Evolutionary conservation across 1,140 invertebrate species (phyloP).

Genomic region (Berghia stephanieae): DNA sequence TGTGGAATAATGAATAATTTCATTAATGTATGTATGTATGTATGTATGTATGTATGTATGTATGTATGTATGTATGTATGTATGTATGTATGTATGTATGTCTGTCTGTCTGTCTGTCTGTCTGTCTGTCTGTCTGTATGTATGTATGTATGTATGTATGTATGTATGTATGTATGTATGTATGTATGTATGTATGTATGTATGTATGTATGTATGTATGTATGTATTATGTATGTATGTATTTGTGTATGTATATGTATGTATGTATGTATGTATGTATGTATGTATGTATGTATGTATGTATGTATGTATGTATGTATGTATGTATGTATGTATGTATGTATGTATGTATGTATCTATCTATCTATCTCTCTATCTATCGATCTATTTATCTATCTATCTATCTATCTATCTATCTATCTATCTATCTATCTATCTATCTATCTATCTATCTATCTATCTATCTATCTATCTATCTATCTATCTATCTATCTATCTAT

Average conservation of each 20-base stretch:
- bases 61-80: constrained; percentile 16
- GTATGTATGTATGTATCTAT: constrained; percentile 12
- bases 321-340: background rate
- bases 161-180: background rate
- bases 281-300: constrained; percentile 17
- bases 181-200: background rate
- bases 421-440: background rate
- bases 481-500: background rate
- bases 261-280: constrained; percentile 9
- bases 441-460: background rate
- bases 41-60: constrained; percentile 14
- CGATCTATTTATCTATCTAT: too few species aligned
- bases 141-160: background rate
- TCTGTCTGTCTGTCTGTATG: too few species aligned
- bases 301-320: background rate
- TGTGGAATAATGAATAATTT: too few species aligned
- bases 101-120: too few species aligned
- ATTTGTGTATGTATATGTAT: background rate
- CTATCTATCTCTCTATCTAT: too few species aligned
- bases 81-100: background rate
- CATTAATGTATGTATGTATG: background rate
- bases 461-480: background rate
- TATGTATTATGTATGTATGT: background rate
- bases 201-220: background rate
- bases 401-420: background rate